Base-by-base conservation (phyloP, 2,113 vertebrate genomes). In the Plestiodon gilberti region DNA sequence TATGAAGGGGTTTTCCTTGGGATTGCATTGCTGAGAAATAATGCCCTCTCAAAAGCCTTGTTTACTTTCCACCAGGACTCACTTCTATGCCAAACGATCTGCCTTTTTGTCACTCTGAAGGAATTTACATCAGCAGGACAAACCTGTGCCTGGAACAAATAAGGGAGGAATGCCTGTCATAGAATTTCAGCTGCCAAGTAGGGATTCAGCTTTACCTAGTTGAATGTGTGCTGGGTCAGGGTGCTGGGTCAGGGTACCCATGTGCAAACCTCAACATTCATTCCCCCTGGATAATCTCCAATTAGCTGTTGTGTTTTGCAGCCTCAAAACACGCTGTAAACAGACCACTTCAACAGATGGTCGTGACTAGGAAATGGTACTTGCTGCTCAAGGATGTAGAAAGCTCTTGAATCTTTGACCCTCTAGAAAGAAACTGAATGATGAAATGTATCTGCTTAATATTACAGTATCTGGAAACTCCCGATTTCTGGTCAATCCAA, bases 1-100 rank as follows among this genome's bases (percentile, higher is more conserved):
- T n/a, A 57, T 82, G 71, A 71, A 82, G 38, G 18, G 0, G 87
- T 91, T 95, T 93, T 93, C 91, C 89, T 43, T 23, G 59, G 48
- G 0, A 0, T 33, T 2, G 48, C 4, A 4, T 77, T 78, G 87
- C 85, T 67, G 83, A 90, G 88, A 90, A 93, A 84, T 38, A 15
- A 59, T 38, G 78, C 55, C 18, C 35, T n/a, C 38, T 13, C 22
- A 0, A 0, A 0, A 23, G 1, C 74, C 79, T 79, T 4, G 57
- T 5, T 77, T 67, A 0, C 40, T 61, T 62, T 69, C 38, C 25
- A n/a, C 2, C 33, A 43, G 33, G 18, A 61, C 52, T 30, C 11
- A 15, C 23, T 10, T 69, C 22, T 13, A 71, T 35, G 20, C 43
- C 80, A 82, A 52, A 55, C 1, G 11, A 35, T 25, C 6, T 57